Base-by-base conservation (phyloP, 2,113 vertebrate genomes). In the Vanacampus margaritifer region DNA sequence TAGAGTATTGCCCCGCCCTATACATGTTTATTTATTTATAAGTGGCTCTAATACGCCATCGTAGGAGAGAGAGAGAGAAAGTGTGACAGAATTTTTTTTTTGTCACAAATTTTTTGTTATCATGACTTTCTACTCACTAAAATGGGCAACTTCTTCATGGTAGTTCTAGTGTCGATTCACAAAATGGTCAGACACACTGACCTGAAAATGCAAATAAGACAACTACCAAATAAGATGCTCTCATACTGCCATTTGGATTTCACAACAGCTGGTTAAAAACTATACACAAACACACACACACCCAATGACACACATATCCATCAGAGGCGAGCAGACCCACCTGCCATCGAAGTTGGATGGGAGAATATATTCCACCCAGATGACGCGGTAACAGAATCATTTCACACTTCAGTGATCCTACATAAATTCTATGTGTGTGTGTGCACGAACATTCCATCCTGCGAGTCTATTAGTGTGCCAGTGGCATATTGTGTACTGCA, bases 321-420 rank as follows among this genome's bases (percentile, higher is more conserved):
- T 78, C 73, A 86, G 70, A 43, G 46, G 13, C 59, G 26, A 50
- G 62, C 65, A 61, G 28, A 45, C 74, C 67, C 82, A 88, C 79
- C 83, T 84, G 86, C 82, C 76, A 76, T 58, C 65, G 75, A 76
- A n/a, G 71, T 63, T 81, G 91, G 87, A 92, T 91, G 84, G 91
- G 90, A 89, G 94, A 94, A 95, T 93, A 92, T 90, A 94, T 94
- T 93, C 90, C 74, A 89, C 89, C 90, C 93, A 93, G 92, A 92
- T 92, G 90, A 96, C 94, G 94, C 89, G 92, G 93, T 96, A 95
- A 94, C 93, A 93, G 93, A 95, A 94, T 94, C 93, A 95, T 97
- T 97, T 96, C 94, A 95, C 91, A 78, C 85, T 78, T 45, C 78
- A 77, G 24, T 80, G 84, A 70, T 64, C 76, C 65, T 37, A 73